Percentiles rank a stretch among this genome's conserved stretches.
Conservation (phyloP, 2,113 vertebrate species). For the Colinus virginianus region DNA sequence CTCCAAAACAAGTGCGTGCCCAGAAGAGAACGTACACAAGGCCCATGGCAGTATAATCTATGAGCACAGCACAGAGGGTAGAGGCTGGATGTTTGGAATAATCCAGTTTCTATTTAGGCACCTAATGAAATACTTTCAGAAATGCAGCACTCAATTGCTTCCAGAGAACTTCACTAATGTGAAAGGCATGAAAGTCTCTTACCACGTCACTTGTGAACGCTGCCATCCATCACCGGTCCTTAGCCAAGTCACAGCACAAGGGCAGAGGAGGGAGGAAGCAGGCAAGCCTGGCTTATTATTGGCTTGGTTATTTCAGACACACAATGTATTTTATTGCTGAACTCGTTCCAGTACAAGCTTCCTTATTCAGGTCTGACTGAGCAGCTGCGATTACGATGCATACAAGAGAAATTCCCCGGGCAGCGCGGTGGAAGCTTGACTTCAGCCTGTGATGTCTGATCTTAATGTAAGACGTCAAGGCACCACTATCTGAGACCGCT, state of each 20-base stretch:
- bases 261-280: conserved; percentile 2
- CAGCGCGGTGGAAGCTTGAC: not conserved
- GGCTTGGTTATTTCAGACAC: not conserved
- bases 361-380: not conserved
- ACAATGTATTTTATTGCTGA: not conserved
- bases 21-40: not conserved
- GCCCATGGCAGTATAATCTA: conserved; percentile 8
- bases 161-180: not conserved
- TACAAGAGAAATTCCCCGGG: not conserved
- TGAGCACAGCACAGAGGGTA: conserved; percentile 23
- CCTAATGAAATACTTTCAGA: conserved; percentile 50
- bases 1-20: not conserved
- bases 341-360: not conserved
- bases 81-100: conserved; percentile 19
- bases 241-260: not conserved
- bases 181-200: fast-evolving
- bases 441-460: conserved; percentile 1
- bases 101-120: conserved; percentile 56
- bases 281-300: not conserved
- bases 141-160: conserved; percentile 16
- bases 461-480: conserved; percentile 68
- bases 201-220: fast-evolving
- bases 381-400: not conserved
- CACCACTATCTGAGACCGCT: not conserved
- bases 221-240: not conserved